Conservation (phyloP, 2,113 vertebrate species). For the Gadus chalcogrammus region DNA sequence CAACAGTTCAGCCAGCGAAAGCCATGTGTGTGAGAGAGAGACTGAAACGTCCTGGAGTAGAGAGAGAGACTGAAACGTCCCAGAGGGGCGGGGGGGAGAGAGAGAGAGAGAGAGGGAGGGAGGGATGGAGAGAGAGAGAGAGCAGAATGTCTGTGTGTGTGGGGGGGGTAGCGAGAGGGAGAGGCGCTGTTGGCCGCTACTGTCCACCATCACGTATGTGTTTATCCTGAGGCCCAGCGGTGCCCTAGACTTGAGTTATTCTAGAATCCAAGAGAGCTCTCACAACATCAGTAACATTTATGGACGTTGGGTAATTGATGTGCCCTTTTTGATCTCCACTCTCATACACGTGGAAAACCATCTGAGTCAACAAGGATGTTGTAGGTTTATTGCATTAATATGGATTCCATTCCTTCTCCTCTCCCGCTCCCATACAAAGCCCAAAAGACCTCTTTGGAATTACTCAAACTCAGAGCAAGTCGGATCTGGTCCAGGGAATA, state of each 20-base stretch:
- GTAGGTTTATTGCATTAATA: conserved; percentile 66
- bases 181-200: conserved; percentile 42
- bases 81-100: too few species aligned
- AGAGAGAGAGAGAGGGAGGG: background rate
- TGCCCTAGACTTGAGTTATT: conserved; percentile 69
- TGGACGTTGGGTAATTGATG: conserved; percentile 68
- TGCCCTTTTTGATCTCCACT: conserved; percentile 65
- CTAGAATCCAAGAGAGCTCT: conserved; percentile 45
- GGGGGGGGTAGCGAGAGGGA: too few species aligned
- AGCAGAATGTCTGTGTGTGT: too few species aligned
- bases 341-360: conserved; percentile 64
- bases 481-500: conserved; percentile 35
- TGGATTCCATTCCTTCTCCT: conserved; percentile 54
- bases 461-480: conserved; percentile 56
- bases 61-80: too few species aligned
- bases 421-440: conserved; percentile 38
- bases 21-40: conserved; percentile 20
- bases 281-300: conserved; percentile 71
- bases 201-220: conserved; percentile 57
- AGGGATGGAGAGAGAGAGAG: too few species aligned
- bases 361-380: conserved; percentile 72
- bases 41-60: too few species aligned
- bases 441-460: conserved; percentile 57
- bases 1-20: background rate
- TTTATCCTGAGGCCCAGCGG: conserved; percentile 66